Evolutionary conservation across 2,888 invertebrate species (phyloP), one percentile per base, ranked within the genome.

Genomic region (Bedellia somnulentella): DNA sequence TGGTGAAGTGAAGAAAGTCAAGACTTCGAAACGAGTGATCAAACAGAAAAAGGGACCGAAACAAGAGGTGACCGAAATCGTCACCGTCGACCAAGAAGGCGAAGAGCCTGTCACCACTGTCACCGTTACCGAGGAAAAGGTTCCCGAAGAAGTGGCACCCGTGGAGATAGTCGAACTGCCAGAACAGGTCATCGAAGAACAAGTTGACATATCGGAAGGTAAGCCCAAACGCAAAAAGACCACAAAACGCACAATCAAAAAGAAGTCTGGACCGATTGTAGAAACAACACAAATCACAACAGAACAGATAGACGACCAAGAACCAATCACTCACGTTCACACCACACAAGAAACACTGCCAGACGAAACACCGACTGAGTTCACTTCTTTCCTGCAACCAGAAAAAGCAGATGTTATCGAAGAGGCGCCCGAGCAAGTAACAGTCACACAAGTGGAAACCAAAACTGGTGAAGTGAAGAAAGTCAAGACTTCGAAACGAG

Each of bases 201-300:
- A 26, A 5, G 16, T 15, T 2, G 4, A 13, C 15, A 23, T 25
- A n/a, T 37, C 45, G 16, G 40, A 50, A 39, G 34, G 46, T 30
- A 44, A 45, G 27, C 17, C 26, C 5, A 29, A 15, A n/a, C 17
- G 22, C 6, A 31, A 31, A 21, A 34, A 21, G 16, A 29, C 22
- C 8, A 33, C 38, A 39, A 32, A 40, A 48, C 14, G 43, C 33
- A 33, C 30, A 10, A 38, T 36, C 11, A 29, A 29, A 22, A 28
- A 24, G 28, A 29, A 34, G 15, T 18, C 18, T 14, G 29, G 30
- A 9, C 16, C 32, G 9, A 24, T 9, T 6, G 52, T 58, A 4
- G 15, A 29, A 23, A 29, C 23, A n/a, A 71, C 67, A 15, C 61
- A 64, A 48, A 70, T 78, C 39, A 58, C 63, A 39, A 76, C 73